Conservation (phyloP, 2,888 invertebrate species). For the Auanema freiburgensis region DNA sequence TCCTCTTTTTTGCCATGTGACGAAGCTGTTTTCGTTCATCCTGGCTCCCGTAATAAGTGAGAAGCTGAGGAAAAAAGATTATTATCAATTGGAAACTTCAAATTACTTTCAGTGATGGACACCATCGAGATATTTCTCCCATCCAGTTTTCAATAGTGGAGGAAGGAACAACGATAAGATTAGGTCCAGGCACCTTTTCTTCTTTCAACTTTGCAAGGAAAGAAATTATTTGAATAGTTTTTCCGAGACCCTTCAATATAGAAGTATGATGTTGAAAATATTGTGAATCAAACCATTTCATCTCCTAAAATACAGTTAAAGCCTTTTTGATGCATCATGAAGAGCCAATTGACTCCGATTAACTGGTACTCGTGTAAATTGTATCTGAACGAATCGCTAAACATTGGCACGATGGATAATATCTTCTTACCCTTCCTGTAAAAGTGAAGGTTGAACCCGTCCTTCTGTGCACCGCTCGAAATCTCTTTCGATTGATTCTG, state of each 20-base stretch:
- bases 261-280: conserved; percentile 64
- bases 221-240: conserved; percentile 90
- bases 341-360: conserved; percentile 55
- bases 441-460: conserved; percentile 19
- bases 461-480: conserved; percentile 32
- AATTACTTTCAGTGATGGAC: conserved; percentile 43
- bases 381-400: conserved; percentile 18
- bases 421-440: conserved; percentile 24
- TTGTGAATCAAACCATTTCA: conserved; percentile 75
- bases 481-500: conserved; percentile 29
- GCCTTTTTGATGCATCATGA: conserved; percentile 54
- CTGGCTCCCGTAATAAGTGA: conserved; percentile 58
- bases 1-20: conserved; percentile 45
- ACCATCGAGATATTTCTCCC: conserved; percentile 51
- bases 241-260: conserved; percentile 75
- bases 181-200: conserved; percentile 74
- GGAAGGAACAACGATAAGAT: conserved; percentile 91
- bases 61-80: conserved; percentile 25
- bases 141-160: conserved; percentile 80
- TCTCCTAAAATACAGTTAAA: conserved; percentile 92
- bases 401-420: not conserved
- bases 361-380: conserved; percentile 53
- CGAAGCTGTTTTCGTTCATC: conserved; percentile 51
- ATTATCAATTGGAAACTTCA: conserved; percentile 2
- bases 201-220: conserved; percentile 87